A percentile compares a stretch with the other conserved stretches of the same genome.
phyloP scores from a whole-genome alignment of 2,797 vertebrate species.

The Synaphobranchus kaupii region DNA sequence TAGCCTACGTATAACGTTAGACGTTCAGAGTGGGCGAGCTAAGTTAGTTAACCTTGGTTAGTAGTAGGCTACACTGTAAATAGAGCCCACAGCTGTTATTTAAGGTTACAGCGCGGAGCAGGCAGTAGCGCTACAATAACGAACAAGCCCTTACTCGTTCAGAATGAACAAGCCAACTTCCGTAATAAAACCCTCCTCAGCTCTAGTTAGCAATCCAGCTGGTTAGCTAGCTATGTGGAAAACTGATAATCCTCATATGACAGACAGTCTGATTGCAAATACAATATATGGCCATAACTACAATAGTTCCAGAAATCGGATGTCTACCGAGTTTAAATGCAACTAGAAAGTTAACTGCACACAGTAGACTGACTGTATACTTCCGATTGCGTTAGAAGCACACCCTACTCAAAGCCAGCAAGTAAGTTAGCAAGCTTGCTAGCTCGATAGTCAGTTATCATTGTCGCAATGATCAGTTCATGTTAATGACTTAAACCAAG shows the following conservation, averaged over 20 bases:
- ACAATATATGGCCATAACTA: not conserved
- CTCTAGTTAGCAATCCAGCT: not conserved
- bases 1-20: not conserved
- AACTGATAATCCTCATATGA: not conserved
- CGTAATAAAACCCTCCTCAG: slow-evolving; percentile 43
- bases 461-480: not conserved
- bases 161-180: slow-evolving; percentile 49
- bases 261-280: not conserved
- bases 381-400: slow-evolving; percentile 23
- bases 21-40: not conserved
- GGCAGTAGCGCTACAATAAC: slow-evolving; percentile 42
- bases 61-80: slow-evolving; percentile 32
- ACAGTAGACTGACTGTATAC: not conserved
- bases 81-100: slow-evolving; percentile 13
- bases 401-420: slow-evolving; percentile 3
- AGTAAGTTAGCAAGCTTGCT: not conserved
- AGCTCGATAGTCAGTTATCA: not conserved
- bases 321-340: not conserved
- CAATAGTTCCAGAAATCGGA: not conserved
- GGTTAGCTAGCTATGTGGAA: not conserved
- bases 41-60: not conserved
- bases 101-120: not conserved
- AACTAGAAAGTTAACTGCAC: not conserved
- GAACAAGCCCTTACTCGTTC: slow-evolving; percentile 65
- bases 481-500: not conserved